Conservation (phyloP, 2,797 vertebrate species). For the Micromesistius poutassou region DNA sequence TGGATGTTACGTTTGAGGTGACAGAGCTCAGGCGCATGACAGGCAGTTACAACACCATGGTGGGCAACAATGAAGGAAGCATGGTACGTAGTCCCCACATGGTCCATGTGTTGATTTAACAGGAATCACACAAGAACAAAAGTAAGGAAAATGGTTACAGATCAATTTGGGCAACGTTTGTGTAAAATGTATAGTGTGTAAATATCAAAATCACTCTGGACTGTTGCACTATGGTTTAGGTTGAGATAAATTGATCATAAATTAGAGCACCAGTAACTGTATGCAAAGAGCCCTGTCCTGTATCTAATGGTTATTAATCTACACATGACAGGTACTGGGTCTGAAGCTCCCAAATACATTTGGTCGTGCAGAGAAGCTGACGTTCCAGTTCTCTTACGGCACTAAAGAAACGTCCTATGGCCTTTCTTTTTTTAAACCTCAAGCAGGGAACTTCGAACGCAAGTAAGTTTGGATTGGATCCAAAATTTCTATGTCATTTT, state of each 20-base stretch:
- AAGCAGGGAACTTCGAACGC: slow-evolving; percentile 87
- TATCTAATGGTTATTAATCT: not conserved
- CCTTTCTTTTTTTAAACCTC: slow-evolving; percentile 94
- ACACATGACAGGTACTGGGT: slow-evolving; percentile 82
- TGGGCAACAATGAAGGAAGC: slow-evolving; percentile 97
- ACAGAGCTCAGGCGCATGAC: slow-evolving; percentile 87
- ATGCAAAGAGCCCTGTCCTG: not conserved
- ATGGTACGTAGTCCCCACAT: slow-evolving; percentile 78
- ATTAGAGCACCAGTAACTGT: not conserved
- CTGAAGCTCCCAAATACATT: slow-evolving; percentile 91
- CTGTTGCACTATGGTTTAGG: not conserved
- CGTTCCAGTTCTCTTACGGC: slow-evolving; percentile 98
- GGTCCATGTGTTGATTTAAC: not conserved
- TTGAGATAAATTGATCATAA: not conserved
- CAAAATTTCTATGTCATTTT: not conserved
- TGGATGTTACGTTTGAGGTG: slow-evolving; percentile 96
- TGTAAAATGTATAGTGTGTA: not conserved
- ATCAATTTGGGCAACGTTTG: not conserved
- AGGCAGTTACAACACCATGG: slow-evolving; percentile 97
- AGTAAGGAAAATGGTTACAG: not conserved
- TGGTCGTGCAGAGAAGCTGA: slow-evolving; percentile 92
- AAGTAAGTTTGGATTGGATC: slow-evolving; percentile 74
- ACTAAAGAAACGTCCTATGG: slow-evolving; percentile 98
- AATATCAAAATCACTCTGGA: no score
- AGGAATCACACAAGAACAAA: not conserved